These are phyloP conservation scores for Drosophila maculinotata DNA, from an alignment of 2,888 invertebrate genomes.

Conservation along the genomic window DNA sequence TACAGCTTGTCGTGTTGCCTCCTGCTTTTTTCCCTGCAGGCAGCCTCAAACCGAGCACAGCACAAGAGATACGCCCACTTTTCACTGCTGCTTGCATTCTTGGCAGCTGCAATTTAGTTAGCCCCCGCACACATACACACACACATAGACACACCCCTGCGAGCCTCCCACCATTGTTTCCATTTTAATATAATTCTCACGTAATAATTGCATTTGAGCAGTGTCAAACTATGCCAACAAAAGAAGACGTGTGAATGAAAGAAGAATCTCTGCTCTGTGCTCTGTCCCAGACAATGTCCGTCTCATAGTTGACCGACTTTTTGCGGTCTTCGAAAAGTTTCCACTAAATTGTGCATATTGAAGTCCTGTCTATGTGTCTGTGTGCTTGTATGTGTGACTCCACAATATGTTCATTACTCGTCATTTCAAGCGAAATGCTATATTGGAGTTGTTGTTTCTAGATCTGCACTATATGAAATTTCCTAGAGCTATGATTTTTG, in stretches of 20 bases:
- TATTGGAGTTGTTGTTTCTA: neutral
- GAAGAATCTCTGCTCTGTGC: conserved; percentile 15
- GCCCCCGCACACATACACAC: neutral
- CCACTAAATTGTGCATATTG: neutral
- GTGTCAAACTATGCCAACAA: conserved; percentile 69
- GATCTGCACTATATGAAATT: neutral
- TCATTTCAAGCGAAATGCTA: neutral
- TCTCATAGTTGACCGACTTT: conserved; percentile 24
- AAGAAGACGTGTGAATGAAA: conserved; percentile 51
- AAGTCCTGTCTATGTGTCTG: neutral
- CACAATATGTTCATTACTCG: conserved; percentile 4
- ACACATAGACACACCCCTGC: neutral
- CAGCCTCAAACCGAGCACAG: conserved; percentile 32
- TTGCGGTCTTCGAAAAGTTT: neutral
- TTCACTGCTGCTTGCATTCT: conserved; percentile 41
- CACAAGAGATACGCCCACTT: conserved; percentile 38
- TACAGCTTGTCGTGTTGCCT: conserved; percentile 41
- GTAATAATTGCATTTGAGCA: conserved; percentile 82
- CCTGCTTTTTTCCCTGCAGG: conserved; percentile 43
- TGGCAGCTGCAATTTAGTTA: conserved; percentile 61
- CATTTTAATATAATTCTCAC: conserved; percentile 82
- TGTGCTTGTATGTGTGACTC: neutral
- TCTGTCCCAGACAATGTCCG: conserved; percentile 16
- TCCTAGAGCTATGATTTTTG: neutral
- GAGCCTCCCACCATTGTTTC: conserved; percentile 70